Evolutionary conservation across 2,113 vertebrate species (phyloP).

Genomic region (Dasypus novemcinctus): DNA sequence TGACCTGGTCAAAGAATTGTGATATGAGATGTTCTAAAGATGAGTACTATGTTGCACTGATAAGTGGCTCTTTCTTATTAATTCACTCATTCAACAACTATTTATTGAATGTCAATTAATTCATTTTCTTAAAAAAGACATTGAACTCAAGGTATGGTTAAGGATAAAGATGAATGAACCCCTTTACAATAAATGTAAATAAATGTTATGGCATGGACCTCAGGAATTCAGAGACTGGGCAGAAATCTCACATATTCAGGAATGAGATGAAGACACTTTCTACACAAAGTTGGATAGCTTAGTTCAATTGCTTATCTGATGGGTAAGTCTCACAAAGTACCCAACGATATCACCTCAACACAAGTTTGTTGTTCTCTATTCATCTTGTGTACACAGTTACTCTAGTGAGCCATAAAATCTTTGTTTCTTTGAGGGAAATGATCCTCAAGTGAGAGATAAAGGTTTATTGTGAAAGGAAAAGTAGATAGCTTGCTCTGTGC

Average conservation of each 20-base stretch:
- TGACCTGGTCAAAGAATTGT: background rate
- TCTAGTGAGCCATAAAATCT: conserved; percentile 64
- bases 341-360: background rate
- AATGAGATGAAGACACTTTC: background rate
- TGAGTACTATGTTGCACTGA: background rate
- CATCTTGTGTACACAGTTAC: conserved; percentile 52
- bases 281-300: background rate
- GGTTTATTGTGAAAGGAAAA: conserved; percentile 51
- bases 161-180: background rate
- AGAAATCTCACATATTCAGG: background rate
- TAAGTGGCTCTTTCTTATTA: background rate
- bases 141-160: background rate
- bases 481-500: conserved; percentile 17
- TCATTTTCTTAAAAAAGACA: background rate
- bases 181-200: background rate
- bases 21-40: background rate
- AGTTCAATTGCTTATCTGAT: background rate
- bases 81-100: background rate
- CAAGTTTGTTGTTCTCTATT: background rate
- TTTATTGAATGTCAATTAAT: background rate
- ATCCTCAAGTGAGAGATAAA: conserved; percentile 72
- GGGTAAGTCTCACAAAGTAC: background rate
- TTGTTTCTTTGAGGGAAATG: conserved; percentile 68
- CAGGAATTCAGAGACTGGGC: background rate
- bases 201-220: background rate